Percentiles rank a stretch among this genome's conserved stretches.
Evolutionary conservation across 2,113 vertebrate species (phyloP).

Genomic region (Axis porcinus): DNA sequence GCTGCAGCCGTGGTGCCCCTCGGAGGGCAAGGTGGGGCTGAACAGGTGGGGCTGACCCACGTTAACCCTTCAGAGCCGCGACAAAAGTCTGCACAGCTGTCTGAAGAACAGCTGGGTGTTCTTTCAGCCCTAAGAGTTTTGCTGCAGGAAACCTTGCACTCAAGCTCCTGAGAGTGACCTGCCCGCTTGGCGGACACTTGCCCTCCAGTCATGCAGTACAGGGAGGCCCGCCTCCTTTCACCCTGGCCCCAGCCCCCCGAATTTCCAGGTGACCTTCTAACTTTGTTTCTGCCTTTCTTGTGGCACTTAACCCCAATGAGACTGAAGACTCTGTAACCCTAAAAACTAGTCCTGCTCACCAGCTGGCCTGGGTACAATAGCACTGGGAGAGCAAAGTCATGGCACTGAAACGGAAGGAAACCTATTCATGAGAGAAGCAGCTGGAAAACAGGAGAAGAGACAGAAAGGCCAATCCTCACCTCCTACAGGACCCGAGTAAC

Average conservation of each 20-base stretch:
- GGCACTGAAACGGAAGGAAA: slow-evolving; percentile 54
- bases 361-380: slow-evolving; percentile 57
- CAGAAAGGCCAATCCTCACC: neutral
- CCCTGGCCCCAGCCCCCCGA: neutral
- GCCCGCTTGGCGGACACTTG: neutral
- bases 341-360: slow-evolving; percentile 34
- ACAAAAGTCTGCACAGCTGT: neutral
- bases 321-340: slow-evolving; percentile 20
- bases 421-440: slow-evolving; percentile 55
- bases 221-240: neutral
- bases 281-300: slow-evolving; percentile 16
- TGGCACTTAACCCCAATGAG: slow-evolving; percentile 9
- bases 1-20: rapidly evolving
- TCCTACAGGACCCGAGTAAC: slow-evolving; percentile 6
- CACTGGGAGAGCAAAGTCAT: slow-evolving; percentile 11
- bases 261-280: neutral
- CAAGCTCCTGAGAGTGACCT: neutral
- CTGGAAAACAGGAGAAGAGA: slow-evolving; percentile 37
- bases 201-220: neutral
- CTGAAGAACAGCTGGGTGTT: neutral
- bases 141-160: neutral
- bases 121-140: neutral
- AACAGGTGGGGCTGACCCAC: neutral
- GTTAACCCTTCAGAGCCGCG: neutral
- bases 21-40: too few relatives aligned